A percentile compares a stretch with the other conserved stretches of the same genome.
Conservation (phyloP, 2,797 vertebrate genomes). For the Acipenser ruthenus region DNA sequence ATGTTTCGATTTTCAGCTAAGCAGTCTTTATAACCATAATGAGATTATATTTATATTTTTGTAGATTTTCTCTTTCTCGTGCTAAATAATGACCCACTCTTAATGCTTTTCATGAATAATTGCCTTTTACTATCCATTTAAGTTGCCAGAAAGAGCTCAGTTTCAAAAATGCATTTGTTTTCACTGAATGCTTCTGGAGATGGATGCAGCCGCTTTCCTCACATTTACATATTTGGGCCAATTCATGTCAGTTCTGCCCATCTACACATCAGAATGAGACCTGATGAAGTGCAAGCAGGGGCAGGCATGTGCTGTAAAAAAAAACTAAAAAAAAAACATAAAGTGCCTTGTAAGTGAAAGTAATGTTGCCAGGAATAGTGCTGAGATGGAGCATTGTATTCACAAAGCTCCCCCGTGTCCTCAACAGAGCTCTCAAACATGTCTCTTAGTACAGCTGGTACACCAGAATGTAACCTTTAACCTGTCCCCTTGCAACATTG, state of each 20-base stretch:
- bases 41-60: background rate
- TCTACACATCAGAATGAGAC: background rate
- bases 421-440: too few species aligned
- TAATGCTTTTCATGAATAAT: conserved; percentile 8
- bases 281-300: background rate
- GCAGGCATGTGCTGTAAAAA: background rate
- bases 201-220: background rate
- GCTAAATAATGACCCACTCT: conserved; percentile 3
- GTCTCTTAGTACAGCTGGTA: too few species aligned
- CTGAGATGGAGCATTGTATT: too few species aligned
- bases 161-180: background rate
- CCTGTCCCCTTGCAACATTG: too few species aligned
- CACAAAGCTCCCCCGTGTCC: too few species aligned
- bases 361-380: too few species aligned
- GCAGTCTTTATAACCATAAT: background rate
- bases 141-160: background rate
- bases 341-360: too few species aligned
- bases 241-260: background rate
- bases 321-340: too few species aligned
- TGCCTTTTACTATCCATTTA: conserved; percentile 1
- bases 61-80: conserved; percentile 3
- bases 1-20: background rate
- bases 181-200: background rate
- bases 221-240: background rate
- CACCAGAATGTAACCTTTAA: too few species aligned